A percentile compares a stretch with the other conserved stretches of the same genome.
These are phyloP conservation scores for Erannis defoliaria DNA, from an alignment of 2,888 invertebrate species.

Conservation along the genomic window DNA sequence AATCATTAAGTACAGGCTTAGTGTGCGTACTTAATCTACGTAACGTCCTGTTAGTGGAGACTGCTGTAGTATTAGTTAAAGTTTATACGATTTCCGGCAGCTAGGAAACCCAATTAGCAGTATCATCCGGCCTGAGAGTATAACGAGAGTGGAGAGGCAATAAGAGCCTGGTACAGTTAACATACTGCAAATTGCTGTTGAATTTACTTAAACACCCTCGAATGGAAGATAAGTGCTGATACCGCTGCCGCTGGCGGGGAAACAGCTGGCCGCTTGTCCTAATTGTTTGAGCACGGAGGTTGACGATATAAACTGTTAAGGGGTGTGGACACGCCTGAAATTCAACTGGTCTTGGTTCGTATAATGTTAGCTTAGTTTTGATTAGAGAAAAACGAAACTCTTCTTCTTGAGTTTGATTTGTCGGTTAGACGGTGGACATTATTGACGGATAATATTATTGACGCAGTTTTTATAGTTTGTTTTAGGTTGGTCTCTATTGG, in stretches of 20 bases:
- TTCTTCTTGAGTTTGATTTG: too few species aligned
- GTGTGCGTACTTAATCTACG: slow-evolving; percentile 39
- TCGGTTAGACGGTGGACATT: too few species aligned
- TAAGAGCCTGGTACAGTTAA: slow-evolving; percentile 72
- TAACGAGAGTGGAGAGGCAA: slow-evolving; percentile 71
- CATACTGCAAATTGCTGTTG: slow-evolving; percentile 79
- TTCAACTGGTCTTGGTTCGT: not conserved
- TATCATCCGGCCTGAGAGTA: slow-evolving; percentile 76
- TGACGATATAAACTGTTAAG: slow-evolving; percentile 11
- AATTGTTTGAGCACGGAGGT: slow-evolving; percentile 27
- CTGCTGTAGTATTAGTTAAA: slow-evolving; percentile 74
- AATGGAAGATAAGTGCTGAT: slow-evolving; percentile 59
- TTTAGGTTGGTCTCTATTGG: too few species aligned
- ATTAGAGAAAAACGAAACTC: too few species aligned
- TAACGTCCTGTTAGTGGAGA: slow-evolving; percentile 55
- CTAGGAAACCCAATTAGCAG: slow-evolving; percentile 83
- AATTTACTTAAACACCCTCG: slow-evolving; percentile 73
- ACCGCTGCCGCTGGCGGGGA: slow-evolving; percentile 54
- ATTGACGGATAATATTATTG: too few species aligned
- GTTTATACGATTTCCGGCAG: slow-evolving; percentile 80
- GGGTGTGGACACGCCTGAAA: not conserved
- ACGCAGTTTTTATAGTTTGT: too few species aligned
- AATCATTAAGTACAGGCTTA: slow-evolving; percentile 21
- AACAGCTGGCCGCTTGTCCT: slow-evolving; percentile 45
- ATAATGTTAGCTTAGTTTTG: not conserved